Evolutionary conservation across 2,113 vertebrate species (phyloP).

Genomic region (Callaeas wilsoni): DNA sequence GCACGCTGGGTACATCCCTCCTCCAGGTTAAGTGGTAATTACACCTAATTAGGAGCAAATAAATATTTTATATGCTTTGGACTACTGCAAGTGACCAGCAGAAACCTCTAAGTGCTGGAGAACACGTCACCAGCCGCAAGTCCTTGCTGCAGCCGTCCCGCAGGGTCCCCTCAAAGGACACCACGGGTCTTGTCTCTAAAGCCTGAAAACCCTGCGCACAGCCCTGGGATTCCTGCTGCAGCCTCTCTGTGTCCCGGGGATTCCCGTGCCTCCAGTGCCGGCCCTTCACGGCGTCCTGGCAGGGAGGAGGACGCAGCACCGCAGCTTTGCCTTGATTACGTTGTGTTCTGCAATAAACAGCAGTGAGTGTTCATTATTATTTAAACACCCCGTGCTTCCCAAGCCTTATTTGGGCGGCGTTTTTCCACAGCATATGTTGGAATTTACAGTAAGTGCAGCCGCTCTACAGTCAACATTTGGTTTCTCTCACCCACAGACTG

Average conservation of each 20-base stretch:
- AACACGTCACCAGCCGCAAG: neutral
- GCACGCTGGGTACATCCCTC: neutral
- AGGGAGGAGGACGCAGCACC: neutral
- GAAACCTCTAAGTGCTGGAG: neutral
- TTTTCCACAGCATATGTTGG: constrained; percentile 68
- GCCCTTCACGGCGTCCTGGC: neutral
- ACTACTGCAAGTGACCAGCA: neutral
- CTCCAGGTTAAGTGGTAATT: constrained; percentile 55
- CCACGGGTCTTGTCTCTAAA: too few relatives aligned
- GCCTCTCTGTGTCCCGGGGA: neutral
- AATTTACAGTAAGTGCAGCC: constrained; percentile 68
- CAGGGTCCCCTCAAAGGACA: neutral
- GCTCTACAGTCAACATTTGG: constrained; percentile 67
- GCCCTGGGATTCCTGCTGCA: neutral
- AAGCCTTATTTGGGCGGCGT: constrained; percentile 63
- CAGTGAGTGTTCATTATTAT: constrained; percentile 65
- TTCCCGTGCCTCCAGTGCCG: accelerated
- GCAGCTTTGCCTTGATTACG: neutral
- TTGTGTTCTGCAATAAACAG: constrained; percentile 51
- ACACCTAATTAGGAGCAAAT: constrained; percentile 50
- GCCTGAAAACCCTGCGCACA: neutral
- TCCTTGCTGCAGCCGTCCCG: neutral
- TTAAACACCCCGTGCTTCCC: constrained; percentile 64
- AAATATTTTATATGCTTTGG: constrained; percentile 31
- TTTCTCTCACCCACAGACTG: constrained; percentile 57